Evolutionary conservation across 2,888 invertebrate species (phyloP), one percentile per base, ranked within the genome.

Genomic region (Tetanocera ferruginea): DNA sequence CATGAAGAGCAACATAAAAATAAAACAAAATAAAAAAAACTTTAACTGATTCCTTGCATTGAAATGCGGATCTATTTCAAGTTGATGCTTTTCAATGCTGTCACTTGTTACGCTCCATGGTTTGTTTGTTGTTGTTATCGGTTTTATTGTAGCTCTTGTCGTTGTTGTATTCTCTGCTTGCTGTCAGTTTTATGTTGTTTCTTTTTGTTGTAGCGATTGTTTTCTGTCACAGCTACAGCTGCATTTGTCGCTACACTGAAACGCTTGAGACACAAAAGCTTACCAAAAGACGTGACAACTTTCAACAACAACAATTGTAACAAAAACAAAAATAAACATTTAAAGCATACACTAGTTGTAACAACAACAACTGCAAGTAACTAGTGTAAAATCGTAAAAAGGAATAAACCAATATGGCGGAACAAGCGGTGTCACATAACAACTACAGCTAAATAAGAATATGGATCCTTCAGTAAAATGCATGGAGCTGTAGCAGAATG

Each of bases 51-150:
- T 25, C n/a, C 25, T 51, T 19, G 23, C 14, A 69, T n/a, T 9
- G 25, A 2, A 3, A 28, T 17, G 8, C 51, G n/a, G 57, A 71
- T 23, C 49, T 9, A n/a, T 69, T 69, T 31, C 17, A 37, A 34
- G 72, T 37, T 57, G 57, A 31, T 17, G 60, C 6, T 19, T 37
- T 57, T 34, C 14, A 60, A 37, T 57, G 57, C 43, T 57, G 72
- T 51, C 57, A 72, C 60, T 72, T 72, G 72, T 57, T 72, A 72
- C 23, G 23, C 25, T 23, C 23, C 17, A 60, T 57, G 37, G 5
- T 72, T 34, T 60, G 9, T 17, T 80, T 80, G 62, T 23, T 77
- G 64, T 70, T 79, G 76, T 49, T 57, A 31, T n/a, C 62, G 19
- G 43, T 71, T 62, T n/a, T 9, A 1, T 17, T 25, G 25, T 74